Evolutionary conservation across 2,113 vertebrate species (phyloP).

Genomic region (Collichthys lucidus): DNA sequence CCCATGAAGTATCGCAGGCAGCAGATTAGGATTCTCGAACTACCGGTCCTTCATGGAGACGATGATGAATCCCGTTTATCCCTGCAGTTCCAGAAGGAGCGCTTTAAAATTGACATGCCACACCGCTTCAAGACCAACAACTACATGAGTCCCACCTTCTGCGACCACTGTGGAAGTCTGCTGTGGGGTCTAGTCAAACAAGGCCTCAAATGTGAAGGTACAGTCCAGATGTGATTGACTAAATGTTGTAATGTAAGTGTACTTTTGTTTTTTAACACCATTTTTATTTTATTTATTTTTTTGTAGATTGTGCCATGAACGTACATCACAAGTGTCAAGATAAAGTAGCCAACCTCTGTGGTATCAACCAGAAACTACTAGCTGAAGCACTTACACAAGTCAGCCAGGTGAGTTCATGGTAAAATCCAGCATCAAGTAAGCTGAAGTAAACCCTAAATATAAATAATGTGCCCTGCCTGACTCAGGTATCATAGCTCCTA

Average conservation of each 20-base stretch:
- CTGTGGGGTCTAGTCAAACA: constrained; percentile 98
- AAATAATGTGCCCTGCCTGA: constrained; percentile 1
- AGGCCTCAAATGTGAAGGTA: constrained; percentile 98
- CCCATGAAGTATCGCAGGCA: constrained; percentile 13
- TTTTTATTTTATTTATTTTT: not conserved
- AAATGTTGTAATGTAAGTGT: not conserved
- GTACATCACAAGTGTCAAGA: constrained; percentile 97
- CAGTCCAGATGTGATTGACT: constrained; percentile 50
- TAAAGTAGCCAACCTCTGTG: constrained; percentile 98
- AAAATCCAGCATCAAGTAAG: not conserved
- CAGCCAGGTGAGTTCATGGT: constrained; percentile 86
- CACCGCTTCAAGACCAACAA: constrained; percentile 96
- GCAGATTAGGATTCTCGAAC: not conserved
- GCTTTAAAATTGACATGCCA: constrained; percentile 99
- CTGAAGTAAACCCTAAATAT: not conserved
- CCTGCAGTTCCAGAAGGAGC: constrained; percentile 96
- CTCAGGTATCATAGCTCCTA: not conserved
- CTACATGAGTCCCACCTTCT: constrained; percentile 99
- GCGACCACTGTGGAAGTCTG: constrained; percentile 98
- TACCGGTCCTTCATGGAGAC: not conserved
- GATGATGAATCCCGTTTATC: constrained; percentile 47
- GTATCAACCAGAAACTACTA: constrained; percentile 98
- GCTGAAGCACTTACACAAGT: constrained; percentile 98
- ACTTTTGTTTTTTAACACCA: not conserved
- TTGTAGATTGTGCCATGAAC: constrained; percentile 95